Evolutionary conservation across 2,888 invertebrate species (phyloP).

Genomic region (Norana najaformis): DNA sequence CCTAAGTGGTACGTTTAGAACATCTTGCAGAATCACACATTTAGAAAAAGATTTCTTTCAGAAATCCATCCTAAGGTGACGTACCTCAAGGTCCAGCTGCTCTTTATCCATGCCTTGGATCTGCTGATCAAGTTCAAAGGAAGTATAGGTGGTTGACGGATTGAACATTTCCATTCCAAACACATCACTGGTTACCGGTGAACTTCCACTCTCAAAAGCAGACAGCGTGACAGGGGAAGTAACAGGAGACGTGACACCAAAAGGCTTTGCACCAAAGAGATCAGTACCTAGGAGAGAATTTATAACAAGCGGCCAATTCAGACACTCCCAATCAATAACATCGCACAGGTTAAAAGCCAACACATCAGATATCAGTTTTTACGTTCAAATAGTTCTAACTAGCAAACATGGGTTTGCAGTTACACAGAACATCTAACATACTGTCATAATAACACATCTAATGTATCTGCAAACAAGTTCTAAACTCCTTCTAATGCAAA

Average conservation of each 20-base stretch:
- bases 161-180: conserved; percentile 82
- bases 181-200: conserved; percentile 68
- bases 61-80: conserved; percentile 44
- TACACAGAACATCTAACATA: background rate
- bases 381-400: too few species aligned
- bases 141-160: conserved; percentile 54
- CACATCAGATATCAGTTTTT: too few species aligned
- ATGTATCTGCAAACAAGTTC: background rate
- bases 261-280: conserved; percentile 41
- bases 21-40: background rate
- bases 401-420: background rate
- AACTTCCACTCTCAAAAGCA: background rate
- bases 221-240: background rate
- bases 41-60: too few species aligned
- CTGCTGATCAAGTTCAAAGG: conserved; percentile 73
- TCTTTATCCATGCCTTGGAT: conserved; percentile 80
- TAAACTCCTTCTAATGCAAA: background rate
- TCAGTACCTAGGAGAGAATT: conserved; percentile 27
- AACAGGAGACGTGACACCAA: conserved; percentile 25
- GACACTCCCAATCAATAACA: background rate
- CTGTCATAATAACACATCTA: background rate
- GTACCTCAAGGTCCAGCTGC: conserved; percentile 83
- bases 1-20: too few species aligned
- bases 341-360: background rate
- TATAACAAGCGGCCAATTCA: background rate